Base-by-base conservation (phyloP, 2,888 invertebrate species). In the Pantelozetes paolii region DNA sequence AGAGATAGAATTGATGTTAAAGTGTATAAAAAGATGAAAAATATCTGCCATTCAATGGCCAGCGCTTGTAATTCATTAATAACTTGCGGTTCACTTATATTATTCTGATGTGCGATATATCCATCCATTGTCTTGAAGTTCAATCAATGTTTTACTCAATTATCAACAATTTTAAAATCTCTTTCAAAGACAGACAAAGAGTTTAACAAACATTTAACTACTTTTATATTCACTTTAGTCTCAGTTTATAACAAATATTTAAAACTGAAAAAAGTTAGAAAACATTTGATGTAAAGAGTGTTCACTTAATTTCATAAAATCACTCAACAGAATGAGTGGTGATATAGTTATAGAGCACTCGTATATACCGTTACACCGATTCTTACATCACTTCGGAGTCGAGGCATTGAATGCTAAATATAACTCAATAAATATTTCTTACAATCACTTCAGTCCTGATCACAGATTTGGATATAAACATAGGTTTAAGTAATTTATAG, bases 61-160 rank as follows among this genome's bases (percentile, higher is more conserved):
- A 50, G 50, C 20, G 50, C 50, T 50, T 50, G 9, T 5, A 50
- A 20, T 11, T 18, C 23, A 57, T 57, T 26, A 8, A 26, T 57
- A 23, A 57, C 26, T 57, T 57, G 23, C 5, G 57, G 57, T 57
- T 57, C 57, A 23, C 57, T 57, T 57, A 57, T 26, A 28, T 57
- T 57, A 8, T 57, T 57, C 18, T 57, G 11, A 15, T 57, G 6
- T 2, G 15, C 57, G 5, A 57, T 6, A 28, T 57, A 57, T 9
- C 57, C 57, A 57, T 57, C 57, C 57, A 57, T 57, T 57, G 2
- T 57, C 45, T 45, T 45, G 11, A 36, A 5, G 11, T 36, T 36
- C 36, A 36, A 36, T n/a, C n/a, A n/a, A n/a, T n/a, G n/a, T n/a
- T n/a, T n/a, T n/a, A 36, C 36, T 36, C 36, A 36, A 36, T 11